These are phyloP conservation scores for Nycticryphes semicollaris DNA, from an alignment of 2,113 vertebrate species.

Conservation along the genomic window DNA sequence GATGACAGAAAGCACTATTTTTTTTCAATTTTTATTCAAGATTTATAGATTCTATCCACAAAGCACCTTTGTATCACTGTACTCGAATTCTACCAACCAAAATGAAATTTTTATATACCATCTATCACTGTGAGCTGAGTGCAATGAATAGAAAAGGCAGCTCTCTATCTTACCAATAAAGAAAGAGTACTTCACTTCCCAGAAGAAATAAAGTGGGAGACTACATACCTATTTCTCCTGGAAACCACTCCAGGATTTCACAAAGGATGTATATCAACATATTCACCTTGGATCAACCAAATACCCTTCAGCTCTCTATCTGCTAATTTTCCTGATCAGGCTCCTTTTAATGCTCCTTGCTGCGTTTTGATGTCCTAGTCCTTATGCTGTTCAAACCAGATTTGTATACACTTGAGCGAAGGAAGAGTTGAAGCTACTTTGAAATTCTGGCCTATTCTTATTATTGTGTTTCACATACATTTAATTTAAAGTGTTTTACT, in stretches of 20 bases:
- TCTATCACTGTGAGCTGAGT: slow-evolving; percentile 41
- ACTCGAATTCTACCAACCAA: slow-evolving; percentile 44
- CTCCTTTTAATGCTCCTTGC: neutral
- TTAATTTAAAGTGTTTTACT: slow-evolving; percentile 6
- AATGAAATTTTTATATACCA: slow-evolving; percentile 61
- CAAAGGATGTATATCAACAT: slow-evolving; percentile 53
- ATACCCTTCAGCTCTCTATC: slow-evolving; percentile 9
- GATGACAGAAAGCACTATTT: slow-evolving; percentile 22
- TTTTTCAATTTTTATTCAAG: neutral
- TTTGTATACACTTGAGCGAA: slow-evolving; percentile 12
- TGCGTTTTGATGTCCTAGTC: neutral
- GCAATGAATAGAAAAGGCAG: slow-evolving; percentile 54
- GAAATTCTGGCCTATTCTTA: slow-evolving; percentile 15
- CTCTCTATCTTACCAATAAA: slow-evolving; percentile 57
- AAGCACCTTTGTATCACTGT: slow-evolving; percentile 46
- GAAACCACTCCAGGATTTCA: slow-evolving; percentile 57
- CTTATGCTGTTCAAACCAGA: neutral
- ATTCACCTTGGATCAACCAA: slow-evolving; percentile 43
- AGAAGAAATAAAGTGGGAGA: slow-evolving; percentile 53
- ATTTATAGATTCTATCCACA: slow-evolving; percentile 39
- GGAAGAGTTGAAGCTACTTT: slow-evolving; percentile 12
- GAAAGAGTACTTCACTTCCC: slow-evolving; percentile 57
- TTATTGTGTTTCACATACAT: neutral
- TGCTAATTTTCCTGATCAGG: slow-evolving; percentile 54
- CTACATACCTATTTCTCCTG: slow-evolving; percentile 14